Conservation (phyloP, 2,888 invertebrate species). For the Pollenia angustigena region DNA sequence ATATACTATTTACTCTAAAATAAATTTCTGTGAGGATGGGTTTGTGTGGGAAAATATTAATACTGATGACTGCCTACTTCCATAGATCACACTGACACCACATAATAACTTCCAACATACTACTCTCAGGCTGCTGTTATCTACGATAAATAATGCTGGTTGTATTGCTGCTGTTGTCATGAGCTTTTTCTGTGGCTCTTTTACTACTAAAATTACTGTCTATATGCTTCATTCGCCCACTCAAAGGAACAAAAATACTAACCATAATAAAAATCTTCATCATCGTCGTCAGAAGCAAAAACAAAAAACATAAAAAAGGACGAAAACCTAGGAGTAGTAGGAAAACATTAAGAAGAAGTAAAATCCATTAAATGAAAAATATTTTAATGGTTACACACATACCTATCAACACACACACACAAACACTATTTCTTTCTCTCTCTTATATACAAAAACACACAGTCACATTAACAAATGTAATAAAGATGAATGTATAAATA, state of each 20-base stretch:
- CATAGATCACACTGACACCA: background rate
- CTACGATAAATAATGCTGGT: background rate
- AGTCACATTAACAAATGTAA: background rate
- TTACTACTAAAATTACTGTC: background rate
- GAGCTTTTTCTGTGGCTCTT: background rate
- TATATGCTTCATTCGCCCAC: constrained; percentile 24
- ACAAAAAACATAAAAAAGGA: constrained; percentile 15
- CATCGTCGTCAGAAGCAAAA: constrained; percentile 11
- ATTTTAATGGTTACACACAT: constrained; percentile 56
- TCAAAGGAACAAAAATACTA: constrained; percentile 36
- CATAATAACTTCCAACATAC: background rate
- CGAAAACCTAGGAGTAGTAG: background rate
- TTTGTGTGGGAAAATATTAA: background rate
- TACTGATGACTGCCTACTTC: background rate
- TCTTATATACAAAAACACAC: background rate
- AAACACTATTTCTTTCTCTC: background rate
- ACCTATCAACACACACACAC: constrained; percentile 1
- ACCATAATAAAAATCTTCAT: constrained; percentile 49
- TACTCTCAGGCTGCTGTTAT: background rate
- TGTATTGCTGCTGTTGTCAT: constrained; percentile 15
- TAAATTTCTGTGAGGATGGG: background rate
- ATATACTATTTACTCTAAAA: constrained; percentile 12
- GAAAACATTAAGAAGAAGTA: constrained; percentile 37
- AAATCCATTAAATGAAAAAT: constrained; percentile 66
- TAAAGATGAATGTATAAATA: constrained; percentile 45